Evolutionary conservation across 2,888 invertebrate genomes (phyloP).

Genomic region (Buathra laborator): DNA sequence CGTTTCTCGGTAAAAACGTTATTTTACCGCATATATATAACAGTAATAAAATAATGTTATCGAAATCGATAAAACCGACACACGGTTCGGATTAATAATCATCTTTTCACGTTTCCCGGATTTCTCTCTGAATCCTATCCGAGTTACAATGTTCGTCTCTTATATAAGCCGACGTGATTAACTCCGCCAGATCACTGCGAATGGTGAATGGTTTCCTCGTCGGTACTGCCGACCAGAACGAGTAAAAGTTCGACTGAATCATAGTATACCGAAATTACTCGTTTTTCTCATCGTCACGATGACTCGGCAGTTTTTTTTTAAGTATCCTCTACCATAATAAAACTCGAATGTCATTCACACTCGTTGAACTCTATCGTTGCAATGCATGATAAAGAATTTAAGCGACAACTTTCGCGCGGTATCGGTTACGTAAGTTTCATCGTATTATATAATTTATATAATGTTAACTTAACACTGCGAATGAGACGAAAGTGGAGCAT

Average conservation of each 20-base stretch:
- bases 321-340: neutral
- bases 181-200: neutral
- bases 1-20: neutral
- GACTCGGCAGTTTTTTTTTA: conserved; percentile 8
- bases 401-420: neutral
- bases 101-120: neutral
- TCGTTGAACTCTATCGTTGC: neutral
- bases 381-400: neutral
- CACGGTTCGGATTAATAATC: neutral
- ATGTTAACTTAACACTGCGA: neutral
- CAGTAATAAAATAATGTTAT: neutral
- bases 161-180: conserved; percentile 20
- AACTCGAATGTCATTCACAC: neutral
- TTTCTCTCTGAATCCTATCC: neutral
- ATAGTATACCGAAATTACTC: neutral
- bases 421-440: neutral
- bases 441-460: neutral
- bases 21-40: neutral
- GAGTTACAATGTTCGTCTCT: neutral
- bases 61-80: neutral
- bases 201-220: neutral
- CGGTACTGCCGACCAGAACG: neutral
- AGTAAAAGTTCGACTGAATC: neutral
- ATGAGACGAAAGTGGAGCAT: neutral
- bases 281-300: conserved; percentile 5